Evolutionary conservation across 35 echinoderm and acorn worm species (phyloP), one percentile per base, ranked within the genome.

Genomic region (Apostichopus parvimensis): DNA sequence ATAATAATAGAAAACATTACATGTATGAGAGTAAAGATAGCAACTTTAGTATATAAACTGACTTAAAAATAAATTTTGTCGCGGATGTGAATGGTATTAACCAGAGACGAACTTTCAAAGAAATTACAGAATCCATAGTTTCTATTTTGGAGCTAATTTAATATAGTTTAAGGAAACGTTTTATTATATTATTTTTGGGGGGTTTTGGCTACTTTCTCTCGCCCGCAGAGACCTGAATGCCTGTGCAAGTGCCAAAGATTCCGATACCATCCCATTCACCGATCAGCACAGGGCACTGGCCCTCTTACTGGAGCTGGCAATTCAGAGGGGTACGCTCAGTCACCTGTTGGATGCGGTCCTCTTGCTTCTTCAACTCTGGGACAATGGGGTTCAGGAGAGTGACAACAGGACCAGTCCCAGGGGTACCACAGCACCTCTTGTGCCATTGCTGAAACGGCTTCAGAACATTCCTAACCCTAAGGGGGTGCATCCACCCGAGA

Each of bases 231-330:
- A 98, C 76, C 79, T 98, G 60, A 98, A 96, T 93, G 97, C 97
- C 10, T 95, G 97, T 91, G 97, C 97, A 24, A 98, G 94, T 91
- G 97, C 97, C 71, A 98, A 98, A 64, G 97, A 95, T 53, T 94
- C 93, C 58, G 93, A 97, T 87, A 96, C 95, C 80, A 98, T 98
- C 71, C 97, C 97, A 17, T 92, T 98, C 13, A 80, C 95, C 6
- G 97, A 98, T 66, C 97, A 98, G 77, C 95, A 98, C 93, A 95
- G 93, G 22, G 97, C 97, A 15, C 68, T 98, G 24, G 94, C 97
- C 24, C 91, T 98, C 5, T 91, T 98, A 1, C 81, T 98, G 55
- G 97, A 98, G 86, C 88, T 98, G 23, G 97, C 97, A 26, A 82
- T 98, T 23, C 97, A 98, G 86, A 90, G 97, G 53, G 97, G 97